phyloP scores from a whole-genome alignment of 2,797 vertebrate genomes.

The Crenichthys baileyi region DNA sequence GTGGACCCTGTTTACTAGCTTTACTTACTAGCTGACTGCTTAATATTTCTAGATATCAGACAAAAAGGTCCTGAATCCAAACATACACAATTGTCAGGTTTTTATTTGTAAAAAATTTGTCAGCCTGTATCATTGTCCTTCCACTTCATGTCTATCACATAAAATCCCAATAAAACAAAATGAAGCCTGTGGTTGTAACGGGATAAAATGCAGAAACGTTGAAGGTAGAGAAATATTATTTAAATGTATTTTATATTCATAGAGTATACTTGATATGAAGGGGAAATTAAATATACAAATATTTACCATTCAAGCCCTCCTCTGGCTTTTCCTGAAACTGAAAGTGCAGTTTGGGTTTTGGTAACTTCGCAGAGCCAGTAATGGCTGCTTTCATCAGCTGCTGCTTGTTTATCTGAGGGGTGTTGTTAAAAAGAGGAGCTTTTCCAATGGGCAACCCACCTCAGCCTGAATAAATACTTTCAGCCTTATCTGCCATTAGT shows the following conservation, averaged over 20 bases:
- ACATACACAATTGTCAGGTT: neutral
- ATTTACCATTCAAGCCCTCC: neutral
- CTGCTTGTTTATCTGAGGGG: slow-evolving; percentile 8
- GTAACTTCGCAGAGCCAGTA: neutral
- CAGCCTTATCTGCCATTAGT: slow-evolving; percentile 31
- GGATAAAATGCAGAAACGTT: too few relatives aligned
- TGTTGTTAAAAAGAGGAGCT: slow-evolving; percentile 17
- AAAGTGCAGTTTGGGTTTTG: slow-evolving; percentile 4
- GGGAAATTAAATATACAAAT: neutral
- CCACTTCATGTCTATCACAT: neutral
- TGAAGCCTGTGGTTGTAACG: neutral
- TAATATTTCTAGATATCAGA: neutral
- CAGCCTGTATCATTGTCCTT: neutral
- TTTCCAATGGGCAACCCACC: slow-evolving; percentile 23
- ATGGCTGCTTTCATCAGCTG: slow-evolving; percentile 2
- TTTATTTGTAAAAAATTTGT: neutral
- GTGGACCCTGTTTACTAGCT: too few relatives aligned
- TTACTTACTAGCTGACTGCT: neutral
- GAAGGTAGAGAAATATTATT: neutral
- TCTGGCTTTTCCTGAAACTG: neutral
- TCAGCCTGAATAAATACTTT: slow-evolving; percentile 37
- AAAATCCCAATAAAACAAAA: slow-evolving; percentile 2
- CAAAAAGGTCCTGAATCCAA: neutral
- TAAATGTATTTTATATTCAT: neutral
- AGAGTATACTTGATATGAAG: neutral